Conservation (phyloP, 2,797 vertebrate genomes). For the Cossypha heuglini region DNA sequence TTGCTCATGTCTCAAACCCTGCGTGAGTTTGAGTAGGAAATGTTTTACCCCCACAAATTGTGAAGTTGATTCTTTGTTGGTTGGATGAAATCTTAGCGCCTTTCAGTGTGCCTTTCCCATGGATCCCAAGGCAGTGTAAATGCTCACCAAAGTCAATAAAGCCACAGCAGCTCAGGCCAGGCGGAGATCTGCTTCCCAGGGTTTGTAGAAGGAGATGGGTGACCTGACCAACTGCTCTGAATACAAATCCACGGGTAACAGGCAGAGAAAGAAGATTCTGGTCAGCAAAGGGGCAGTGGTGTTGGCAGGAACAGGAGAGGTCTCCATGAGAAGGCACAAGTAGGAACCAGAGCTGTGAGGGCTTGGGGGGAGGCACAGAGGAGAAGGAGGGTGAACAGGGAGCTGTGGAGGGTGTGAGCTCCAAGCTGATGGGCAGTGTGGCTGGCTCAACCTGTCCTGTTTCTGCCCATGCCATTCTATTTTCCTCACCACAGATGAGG, state of each 20-base stretch:
- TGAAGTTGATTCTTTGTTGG: background rate
- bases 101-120: background rate
- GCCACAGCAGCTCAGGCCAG: background rate
- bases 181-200: background rate
- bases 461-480: background rate
- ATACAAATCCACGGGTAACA: background rate
- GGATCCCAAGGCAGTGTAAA: background rate
- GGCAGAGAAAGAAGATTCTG: background rate
- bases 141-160: background rate
- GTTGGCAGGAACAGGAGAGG: rapidly evolving
- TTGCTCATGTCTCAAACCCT: background rate
- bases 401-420: background rate
- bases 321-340: background rate
- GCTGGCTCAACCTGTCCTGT: rapidly evolving
- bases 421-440: background rate
- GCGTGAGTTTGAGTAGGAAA: rapidly evolving
- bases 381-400: background rate
- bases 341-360: background rate
- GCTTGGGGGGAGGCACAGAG: background rate
- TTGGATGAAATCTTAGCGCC: background rate
- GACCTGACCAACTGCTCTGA: background rate
- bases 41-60: background rate
- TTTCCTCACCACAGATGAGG: background rate
- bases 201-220: background rate
- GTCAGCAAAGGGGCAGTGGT: background rate